Base-by-base conservation (phyloP, 2,797 vertebrate genomes). In the Odontamblyopus rebecca region DNA sequence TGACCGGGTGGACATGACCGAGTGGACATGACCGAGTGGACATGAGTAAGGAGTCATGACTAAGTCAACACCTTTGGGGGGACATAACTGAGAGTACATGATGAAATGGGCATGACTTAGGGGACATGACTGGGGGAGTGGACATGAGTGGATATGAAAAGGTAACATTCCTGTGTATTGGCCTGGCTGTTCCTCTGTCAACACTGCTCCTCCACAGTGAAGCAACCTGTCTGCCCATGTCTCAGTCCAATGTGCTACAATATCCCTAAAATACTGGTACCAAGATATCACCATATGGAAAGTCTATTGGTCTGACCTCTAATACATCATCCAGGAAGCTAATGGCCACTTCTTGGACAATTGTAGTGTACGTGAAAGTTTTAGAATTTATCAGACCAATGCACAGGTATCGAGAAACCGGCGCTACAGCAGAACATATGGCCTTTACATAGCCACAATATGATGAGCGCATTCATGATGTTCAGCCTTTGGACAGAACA, bases 131-230 rank as follows among this genome's bases (percentile, higher is more conserved):
- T 18, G 51, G 35, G 35, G 6, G 7, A 54, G 89, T 91, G 87
- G 90, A 92, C 92, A 92, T 90, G 73, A 65, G 70, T 91, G 87
- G 89, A 92, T 92, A 92, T 90, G 73, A 65, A 69, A 86, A 91
- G 90, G 90, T 91, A 91, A 91, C 70, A 78, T 71, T 61, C 15
- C 76, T 76, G 86, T 41, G 41, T 16, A 38, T 81, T 62, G 61
- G 61, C 75, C 77, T 81, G 74, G 44, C 75, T 81, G 71, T 85
- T 81, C 78, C 82, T 83, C 81, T 83, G 68, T 77, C 61, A 61
- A 16, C 78, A 75, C 75, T 19, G 70, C 76, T 86, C 80, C 61
- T 41, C 16, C 35, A 63, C 8, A 38, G 19, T 35, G 44, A 38
- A 41, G n/a, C 2, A 9, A 8, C 1, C 32, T 62, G n/a, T 26